Base-by-base conservation (phyloP, 1,140 invertebrate genomes). In the Heliconius eleuchia region DNA sequence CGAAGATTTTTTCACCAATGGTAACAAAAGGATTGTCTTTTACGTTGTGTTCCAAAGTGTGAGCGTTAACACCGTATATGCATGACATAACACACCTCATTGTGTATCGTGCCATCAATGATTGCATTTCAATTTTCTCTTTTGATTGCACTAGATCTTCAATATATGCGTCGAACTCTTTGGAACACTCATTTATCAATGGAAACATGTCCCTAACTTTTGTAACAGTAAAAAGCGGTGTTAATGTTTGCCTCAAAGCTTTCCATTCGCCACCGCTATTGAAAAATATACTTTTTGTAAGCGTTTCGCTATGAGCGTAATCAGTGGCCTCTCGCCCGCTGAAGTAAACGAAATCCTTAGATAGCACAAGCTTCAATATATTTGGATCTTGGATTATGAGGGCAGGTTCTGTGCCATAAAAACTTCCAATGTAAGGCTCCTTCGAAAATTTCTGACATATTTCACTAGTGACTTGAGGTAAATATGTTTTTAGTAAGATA, bases 161-260 rank as follows among this genome's bases (percentile, higher is more conserved):
- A 1, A 85, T 23, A 52, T 34, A 84, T n/a, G 19, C 23, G 13
- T 70, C 82, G 71, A 23, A 86, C 34, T 19, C 23, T 42, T 27
- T 71, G 13, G 73, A 37, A 42, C 82, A 86, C 50, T 83, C 80
- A 46, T 82, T 80, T 27, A 87, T 86, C 5, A 87, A 78, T 72
- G 84, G 80, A 73, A 86, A 87, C 86, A 87, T 87, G 30, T 83
- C 84, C 52, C 82, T 87, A 66, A 87, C 80, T 80, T 87, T 87
- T 3, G 78, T 27, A 13, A 81, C 79, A 5, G 86, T 82, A 72
- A 83, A 87, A 0, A 86, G 57, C 2, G 84, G 83, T 0, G 82
- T 82, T 9, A 87, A 71, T 30, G 84, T 84, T 37, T 86, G 82
- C 30, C 86, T 75, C 18, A 83, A 46, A 3, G 83, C 55, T 73